Evolutionary conservation across 2,113 vertebrate genomes (phyloP).

Genomic region (Marmota flaviventris): DNA sequence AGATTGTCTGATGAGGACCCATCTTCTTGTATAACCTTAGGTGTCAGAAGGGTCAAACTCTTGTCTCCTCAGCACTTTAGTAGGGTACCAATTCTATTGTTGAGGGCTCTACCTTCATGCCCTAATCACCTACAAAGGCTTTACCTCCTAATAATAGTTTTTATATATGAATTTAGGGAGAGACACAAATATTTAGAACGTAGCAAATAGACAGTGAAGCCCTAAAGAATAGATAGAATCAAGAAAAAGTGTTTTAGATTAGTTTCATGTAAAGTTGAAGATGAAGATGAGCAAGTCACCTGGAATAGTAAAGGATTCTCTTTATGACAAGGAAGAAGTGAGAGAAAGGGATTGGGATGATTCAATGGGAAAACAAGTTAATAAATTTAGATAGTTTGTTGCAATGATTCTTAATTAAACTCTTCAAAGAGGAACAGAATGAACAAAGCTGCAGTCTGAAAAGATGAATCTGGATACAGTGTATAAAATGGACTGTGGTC

Average conservation of each 20-base stretch:
- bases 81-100: neutral
- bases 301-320: neutral
- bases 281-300: neutral
- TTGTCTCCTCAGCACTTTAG: neutral
- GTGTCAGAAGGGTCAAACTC: neutral
- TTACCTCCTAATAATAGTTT: neutral
- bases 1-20: no score
- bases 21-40: neutral
- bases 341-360: neutral
- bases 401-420: neutral
- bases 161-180: neutral
- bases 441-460: neutral
- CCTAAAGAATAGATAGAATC: neutral
- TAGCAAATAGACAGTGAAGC: neutral
- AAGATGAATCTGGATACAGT: neutral
- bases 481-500: neutral
- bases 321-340: neutral
- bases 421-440: neutral
- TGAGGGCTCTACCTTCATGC: neutral
- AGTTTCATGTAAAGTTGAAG: neutral
- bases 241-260: constrained; percentile 6
- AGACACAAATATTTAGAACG: neutral
- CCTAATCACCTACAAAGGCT: neutral
- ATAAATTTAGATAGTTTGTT: neutral
- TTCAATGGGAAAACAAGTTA: neutral